Percentiles rank a stretch among this genome's conserved stretches.
Conservation (phyloP, 2,888 invertebrate species). For the Meloe dianella region DNA sequence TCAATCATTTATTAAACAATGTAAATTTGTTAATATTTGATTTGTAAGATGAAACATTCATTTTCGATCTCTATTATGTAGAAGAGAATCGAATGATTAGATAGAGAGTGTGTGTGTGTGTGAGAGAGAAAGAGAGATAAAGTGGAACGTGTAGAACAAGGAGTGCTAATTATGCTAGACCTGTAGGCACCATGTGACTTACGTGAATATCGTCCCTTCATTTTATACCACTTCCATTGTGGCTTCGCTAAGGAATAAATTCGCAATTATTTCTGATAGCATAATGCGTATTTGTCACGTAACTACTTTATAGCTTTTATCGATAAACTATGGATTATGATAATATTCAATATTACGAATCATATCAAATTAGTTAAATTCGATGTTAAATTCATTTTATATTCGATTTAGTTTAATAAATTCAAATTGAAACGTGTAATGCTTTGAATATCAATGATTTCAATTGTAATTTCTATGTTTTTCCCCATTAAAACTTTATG, state of each 20-base stretch:
- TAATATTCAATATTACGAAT: background rate
- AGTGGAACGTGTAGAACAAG: no score
- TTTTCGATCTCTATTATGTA: no score
- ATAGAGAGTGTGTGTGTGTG: no score
- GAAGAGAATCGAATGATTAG: no score
- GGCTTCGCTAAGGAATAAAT: no score
- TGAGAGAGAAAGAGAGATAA: no score
- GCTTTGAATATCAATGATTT: background rate
- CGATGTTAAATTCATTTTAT: background rate
- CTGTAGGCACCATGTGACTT: background rate
- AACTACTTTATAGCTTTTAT: background rate
- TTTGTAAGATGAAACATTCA: no score
- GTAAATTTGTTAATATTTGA: background rate
- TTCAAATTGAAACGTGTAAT: background rate
- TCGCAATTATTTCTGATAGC: no score
- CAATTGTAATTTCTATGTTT: background rate
- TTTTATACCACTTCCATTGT: no score
- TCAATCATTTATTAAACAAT: background rate
- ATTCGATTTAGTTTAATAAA: background rate
- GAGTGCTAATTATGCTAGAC: no score
- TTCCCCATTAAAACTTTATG: background rate
- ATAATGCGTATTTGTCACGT: no score
- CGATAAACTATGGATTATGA: background rate
- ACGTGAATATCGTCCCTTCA: no score
- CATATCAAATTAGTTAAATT: background rate